Base-by-base conservation (phyloP, 2,888 invertebrate species). In the Harmothoe impar region DNA sequence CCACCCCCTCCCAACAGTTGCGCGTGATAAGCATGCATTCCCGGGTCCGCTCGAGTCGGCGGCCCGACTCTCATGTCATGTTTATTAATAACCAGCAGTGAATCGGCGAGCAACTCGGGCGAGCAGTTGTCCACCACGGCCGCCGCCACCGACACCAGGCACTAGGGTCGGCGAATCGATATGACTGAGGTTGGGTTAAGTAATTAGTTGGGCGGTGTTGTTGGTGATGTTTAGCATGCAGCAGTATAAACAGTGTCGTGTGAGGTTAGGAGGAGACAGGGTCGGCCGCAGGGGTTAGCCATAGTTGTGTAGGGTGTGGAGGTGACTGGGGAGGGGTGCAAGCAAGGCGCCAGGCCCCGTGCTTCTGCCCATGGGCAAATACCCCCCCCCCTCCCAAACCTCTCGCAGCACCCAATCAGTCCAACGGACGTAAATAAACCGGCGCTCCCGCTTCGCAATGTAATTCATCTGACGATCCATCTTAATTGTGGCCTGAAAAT, bases 401-500 rank as follows among this genome's bases (percentile, higher is more conserved):
- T 25, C 5, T 72, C 31, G 3, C 72, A 25, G 72, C 72, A 29
- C 25, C n/a, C 72, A 72, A 72, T 72, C 72, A 72, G 31, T 25
- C 25, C 72, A 72, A 29, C 29, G 29, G 29, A 25, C 72, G 25
- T 72, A 72, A 72, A 72, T 72, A 72, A 72, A 15, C 72, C 25
- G 29, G 29, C 25, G 72, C 72, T 25, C 29, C 72, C 72, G 72
- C 72, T 72, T 72, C 72, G 20, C 72, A 72, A 72, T 72, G 72
- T 72, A 72, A 72, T 72, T 72, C 72, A 72, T 72, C 72, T 15
- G 29, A 5, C 72, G 72, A 72, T 72, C 72, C 72, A 72, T 72
- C 72, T 72, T 72, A 72, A 72, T 72, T 72, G 72, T 72, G 72
- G n/a, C 5, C 72, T 72, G 72, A 72, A 72, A 43, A 72, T 72